These are phyloP conservation scores for Dermatophagoides farinae DNA, from an alignment of 1,140 invertebrate genomes.

Conservation along the genomic window DNA sequence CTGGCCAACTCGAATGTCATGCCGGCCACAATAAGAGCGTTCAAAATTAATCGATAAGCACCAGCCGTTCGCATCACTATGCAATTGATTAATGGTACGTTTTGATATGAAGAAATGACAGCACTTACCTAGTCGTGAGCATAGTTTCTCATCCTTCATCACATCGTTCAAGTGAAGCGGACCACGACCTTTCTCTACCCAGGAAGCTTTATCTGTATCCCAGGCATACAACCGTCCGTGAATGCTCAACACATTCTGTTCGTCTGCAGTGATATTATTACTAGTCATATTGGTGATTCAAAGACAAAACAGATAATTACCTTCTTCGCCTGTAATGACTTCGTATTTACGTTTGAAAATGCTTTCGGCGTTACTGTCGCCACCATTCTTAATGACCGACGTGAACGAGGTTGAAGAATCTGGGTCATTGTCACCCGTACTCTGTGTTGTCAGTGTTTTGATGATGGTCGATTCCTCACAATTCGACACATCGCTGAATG, in stretches of 20 bases:
- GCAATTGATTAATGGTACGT: constrained; percentile 14
- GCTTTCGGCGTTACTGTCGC: neutral
- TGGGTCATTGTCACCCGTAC: neutral
- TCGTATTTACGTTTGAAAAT: constrained; percentile 15
- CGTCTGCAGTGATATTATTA: constrained; percentile 13
- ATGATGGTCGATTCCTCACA: constrained; percentile 40
- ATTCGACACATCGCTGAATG: constrained; percentile 2
- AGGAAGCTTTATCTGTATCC: constrained; percentile 43
- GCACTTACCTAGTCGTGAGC: constrained; percentile 39
- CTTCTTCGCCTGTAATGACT: constrained; percentile 17
- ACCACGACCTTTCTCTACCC: constrained; percentile 74
- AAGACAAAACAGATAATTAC: neutral
- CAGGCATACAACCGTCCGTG: constrained; percentile 78
- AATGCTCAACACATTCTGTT: constrained; percentile 34
- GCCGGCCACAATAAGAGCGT: constrained; percentile 77
- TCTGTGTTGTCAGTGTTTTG: neutral
- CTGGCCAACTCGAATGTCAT: constrained; percentile 35
- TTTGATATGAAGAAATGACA: neutral
- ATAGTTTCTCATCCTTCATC: constrained; percentile 29
- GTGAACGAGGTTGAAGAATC: neutral
- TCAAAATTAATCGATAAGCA: constrained; percentile 65
- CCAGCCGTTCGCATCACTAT: constrained; percentile 62
- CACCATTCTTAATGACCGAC: neutral
- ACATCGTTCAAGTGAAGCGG: constrained; percentile 64
- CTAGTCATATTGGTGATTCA: neutral